These are phyloP conservation scores for Mus spretus DNA, from an alignment of 2,797 vertebrate species.

Conservation along the genomic window DNA sequence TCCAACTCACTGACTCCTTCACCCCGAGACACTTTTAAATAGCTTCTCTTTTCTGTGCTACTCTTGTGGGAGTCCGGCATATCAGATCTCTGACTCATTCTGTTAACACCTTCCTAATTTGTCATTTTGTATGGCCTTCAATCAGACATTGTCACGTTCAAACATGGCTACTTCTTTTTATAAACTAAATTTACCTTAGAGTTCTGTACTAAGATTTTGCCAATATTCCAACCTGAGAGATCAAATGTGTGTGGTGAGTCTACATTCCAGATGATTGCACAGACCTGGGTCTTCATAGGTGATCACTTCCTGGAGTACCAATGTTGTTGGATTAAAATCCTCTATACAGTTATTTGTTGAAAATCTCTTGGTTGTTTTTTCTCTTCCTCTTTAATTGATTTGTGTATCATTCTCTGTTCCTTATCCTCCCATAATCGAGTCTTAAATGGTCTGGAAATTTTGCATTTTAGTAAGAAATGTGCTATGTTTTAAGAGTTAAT, in stretches of 20 bases:
- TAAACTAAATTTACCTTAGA: not conserved
- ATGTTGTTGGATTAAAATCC: not conserved
- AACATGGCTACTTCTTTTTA: not conserved
- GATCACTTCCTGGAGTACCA: not conserved
- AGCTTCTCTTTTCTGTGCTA: not conserved
- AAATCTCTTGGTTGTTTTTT: not conserved
- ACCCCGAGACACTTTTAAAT: not conserved
- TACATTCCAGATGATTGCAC: not conserved
- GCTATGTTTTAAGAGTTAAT: not conserved
- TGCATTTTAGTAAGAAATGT: not conserved
- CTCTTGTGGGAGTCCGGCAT: not conserved
- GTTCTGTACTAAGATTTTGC: not conserved
- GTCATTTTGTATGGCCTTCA: too few species aligned
- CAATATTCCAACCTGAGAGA: not conserved
- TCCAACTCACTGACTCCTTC: not conserved
- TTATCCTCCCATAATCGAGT: not conserved
- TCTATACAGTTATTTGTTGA: not conserved
- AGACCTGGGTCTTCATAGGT: not conserved
- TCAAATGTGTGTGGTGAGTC: not conserved
- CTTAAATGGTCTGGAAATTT: not conserved
- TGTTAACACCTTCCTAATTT: not conserved
- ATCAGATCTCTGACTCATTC: not conserved
- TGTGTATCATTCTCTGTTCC: not conserved
- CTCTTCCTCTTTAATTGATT: not conserved
- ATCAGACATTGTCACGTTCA: not conserved